Conservation (phyloP, 1,140 invertebrate genomes). For the Cydia pomonella region DNA sequence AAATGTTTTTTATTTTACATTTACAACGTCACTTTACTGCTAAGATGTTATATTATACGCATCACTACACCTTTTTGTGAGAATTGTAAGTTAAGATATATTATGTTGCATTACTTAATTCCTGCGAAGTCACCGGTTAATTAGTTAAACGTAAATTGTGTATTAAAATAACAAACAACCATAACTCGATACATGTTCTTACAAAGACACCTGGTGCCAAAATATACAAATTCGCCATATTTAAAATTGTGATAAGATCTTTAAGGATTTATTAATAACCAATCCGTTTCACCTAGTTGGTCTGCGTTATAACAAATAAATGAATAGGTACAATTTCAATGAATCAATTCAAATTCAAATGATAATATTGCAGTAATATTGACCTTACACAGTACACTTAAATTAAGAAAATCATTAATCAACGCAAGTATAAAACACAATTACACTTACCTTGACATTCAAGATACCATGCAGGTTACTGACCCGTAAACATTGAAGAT, state of each 20-base stretch:
- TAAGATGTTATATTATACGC: too few relatives aligned
- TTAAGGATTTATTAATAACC: too few relatives aligned
- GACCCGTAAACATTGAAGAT: slow-evolving; percentile 13
- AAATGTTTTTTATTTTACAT: too few relatives aligned
- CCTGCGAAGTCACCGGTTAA: not conserved
- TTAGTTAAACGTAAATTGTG: not conserved
- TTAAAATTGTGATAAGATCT: too few relatives aligned
- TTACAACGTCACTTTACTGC: too few relatives aligned
- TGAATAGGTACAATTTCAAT: too few relatives aligned
- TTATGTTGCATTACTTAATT: not conserved
- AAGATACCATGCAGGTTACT: slow-evolving; percentile 12
- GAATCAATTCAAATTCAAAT: not conserved
- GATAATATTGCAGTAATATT: not conserved
- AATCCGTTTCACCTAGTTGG: too few relatives aligned
- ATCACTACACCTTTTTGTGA: too few relatives aligned
- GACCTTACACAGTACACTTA: not conserved
- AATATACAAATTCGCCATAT: too few relatives aligned
- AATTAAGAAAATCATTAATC: slow-evolving; percentile 27
- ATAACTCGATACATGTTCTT: too few relatives aligned
- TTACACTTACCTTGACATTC: slow-evolving; percentile 16
- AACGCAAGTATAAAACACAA: slow-evolving; percentile 18
- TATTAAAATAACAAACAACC: slow-evolving; percentile 26
- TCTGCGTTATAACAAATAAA: too few relatives aligned
- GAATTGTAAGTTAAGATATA: not conserved
- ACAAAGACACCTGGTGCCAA: too few relatives aligned